These are phyloP conservation scores for Bimastos eiseni DNA, from an alignment of 2,888 invertebrate species.

Conservation along the genomic window DNA sequence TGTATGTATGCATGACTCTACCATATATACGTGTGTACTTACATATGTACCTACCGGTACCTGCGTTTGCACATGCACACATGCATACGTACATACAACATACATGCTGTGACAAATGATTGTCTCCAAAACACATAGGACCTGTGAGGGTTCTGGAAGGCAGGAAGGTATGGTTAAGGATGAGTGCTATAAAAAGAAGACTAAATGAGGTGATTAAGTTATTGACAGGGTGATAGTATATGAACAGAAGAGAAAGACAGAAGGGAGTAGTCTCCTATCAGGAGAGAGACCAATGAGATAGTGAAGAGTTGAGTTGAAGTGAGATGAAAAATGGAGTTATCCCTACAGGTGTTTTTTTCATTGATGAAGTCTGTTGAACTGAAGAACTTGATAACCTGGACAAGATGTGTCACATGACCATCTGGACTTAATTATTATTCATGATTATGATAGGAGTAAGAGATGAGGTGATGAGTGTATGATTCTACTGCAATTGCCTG, in stretches of 20 bases:
- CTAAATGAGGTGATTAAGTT: not conserved
- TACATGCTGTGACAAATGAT: not conserved
- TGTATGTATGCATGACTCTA: conserved; percentile 5
- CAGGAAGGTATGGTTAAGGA: not conserved
- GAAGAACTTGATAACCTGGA: not conserved
- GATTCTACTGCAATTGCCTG: not conserved
- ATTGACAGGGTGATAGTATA: too few species aligned
- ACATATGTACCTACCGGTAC: conserved; percentile 26
- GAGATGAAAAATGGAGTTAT: not conserved
- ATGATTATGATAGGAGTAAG: too few species aligned
- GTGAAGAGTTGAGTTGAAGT: not conserved
- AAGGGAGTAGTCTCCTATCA: not conserved
- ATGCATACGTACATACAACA: conserved; percentile 33
- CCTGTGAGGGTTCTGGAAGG: not conserved
- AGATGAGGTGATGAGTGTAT: not conserved
- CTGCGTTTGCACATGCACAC: too few species aligned
- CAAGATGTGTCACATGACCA: too few species aligned
- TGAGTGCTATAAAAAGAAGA: not conserved
- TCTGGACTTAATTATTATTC: too few species aligned
- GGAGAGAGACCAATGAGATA: not conserved
- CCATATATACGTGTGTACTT: too few species aligned
- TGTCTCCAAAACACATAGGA: not conserved
- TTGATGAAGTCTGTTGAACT: not conserved
- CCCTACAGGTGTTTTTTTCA: not conserved
- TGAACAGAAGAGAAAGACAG: not conserved